phyloP scores from a whole-genome alignment of 2,888 invertebrate species.

The Seladonia tumulorum region DNA sequence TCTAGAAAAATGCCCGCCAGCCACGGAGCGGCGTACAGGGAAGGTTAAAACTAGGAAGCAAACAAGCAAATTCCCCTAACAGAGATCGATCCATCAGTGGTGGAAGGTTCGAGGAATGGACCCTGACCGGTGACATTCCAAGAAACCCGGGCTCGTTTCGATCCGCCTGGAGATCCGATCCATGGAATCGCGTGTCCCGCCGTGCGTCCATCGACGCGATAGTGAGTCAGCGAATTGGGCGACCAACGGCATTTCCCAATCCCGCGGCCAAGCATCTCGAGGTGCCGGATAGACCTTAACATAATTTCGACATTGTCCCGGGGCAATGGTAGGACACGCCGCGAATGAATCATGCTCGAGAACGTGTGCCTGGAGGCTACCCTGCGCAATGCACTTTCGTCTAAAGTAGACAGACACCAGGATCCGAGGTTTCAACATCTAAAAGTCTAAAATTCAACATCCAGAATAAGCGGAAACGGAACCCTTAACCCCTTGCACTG shows the following conservation, averaged over 20 bases:
- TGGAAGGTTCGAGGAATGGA: slow-evolving; percentile 16
- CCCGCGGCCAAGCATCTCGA: slow-evolving; percentile 34
- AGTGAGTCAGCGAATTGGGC: slow-evolving; percentile 62
- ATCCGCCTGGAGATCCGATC: slow-evolving; percentile 19
- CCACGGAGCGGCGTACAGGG: no score
- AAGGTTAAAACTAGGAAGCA: neutral
- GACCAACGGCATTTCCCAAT: slow-evolving; percentile 55
- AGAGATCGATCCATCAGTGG: slow-evolving; percentile 2
- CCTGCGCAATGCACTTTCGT: neutral
- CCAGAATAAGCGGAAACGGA: neutral
- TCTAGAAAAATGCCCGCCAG: no score
- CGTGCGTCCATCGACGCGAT: slow-evolving; percentile 34
- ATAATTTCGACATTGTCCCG: slow-evolving; percentile 49
- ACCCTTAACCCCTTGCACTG: neutral
- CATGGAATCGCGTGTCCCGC: slow-evolving; percentile 12
- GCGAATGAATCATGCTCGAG: slow-evolving; percentile 35
- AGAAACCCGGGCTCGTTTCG: slow-evolving; percentile 26
- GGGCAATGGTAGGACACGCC: slow-evolving; percentile 22
- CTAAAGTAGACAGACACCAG: neutral
- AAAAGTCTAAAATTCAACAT: no score
- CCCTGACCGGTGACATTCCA: slow-evolving; percentile 32
- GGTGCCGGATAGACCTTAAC: slow-evolving; percentile 53
- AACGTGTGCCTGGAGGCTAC: slow-evolving; percentile 3
- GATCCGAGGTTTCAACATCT: neutral
- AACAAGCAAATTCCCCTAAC: neutral